Evolutionary conservation across 2,113 vertebrate species (phyloP).

Genomic region (Ophiodon elongatus): DNA sequence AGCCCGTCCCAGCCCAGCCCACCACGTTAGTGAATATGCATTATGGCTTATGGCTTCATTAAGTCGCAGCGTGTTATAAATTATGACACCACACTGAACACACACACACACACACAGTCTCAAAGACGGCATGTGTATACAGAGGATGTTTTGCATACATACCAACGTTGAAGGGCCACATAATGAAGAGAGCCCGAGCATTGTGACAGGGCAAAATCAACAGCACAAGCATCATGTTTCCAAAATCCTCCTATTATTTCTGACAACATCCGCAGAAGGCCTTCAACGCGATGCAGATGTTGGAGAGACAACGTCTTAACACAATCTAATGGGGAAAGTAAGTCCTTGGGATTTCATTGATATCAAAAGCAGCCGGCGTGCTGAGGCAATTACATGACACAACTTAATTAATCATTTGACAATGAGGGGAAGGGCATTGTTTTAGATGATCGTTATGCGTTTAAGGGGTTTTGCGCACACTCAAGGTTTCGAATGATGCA

Average conservation of each 20-base stretch:
- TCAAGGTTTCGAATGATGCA: conserved; percentile 81
- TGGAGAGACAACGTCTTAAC: conserved; percentile 44
- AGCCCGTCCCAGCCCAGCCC: conserved; percentile 62
- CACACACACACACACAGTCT: conserved; percentile 48
- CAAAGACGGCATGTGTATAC: conserved; percentile 50
- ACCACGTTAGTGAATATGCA: conserved; percentile 81
- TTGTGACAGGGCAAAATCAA: conserved; percentile 73
- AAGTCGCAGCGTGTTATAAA: conserved; percentile 79
- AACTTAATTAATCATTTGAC: conserved; percentile 83
- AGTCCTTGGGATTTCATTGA: conserved; percentile 64
- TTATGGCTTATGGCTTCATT: conserved; percentile 85
- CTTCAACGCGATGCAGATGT: conserved; percentile 40
- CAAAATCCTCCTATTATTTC: conserved; percentile 60
- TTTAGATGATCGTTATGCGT: conserved; percentile 78
- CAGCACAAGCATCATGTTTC: conserved; percentile 61
- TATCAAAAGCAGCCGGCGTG: conserved; percentile 73
- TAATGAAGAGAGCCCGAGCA: conserved; percentile 76
- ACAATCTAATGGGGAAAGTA: conserved; percentile 62
- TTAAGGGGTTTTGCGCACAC: conserved; percentile 70
- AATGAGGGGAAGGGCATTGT: conserved; percentile 85
- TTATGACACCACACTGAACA: conserved; percentile 71
- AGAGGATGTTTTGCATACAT: conserved; percentile 75
- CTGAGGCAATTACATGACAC: conserved; percentile 82
- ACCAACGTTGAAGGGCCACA: conserved; percentile 61
- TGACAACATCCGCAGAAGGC: conserved; percentile 52